These are phyloP conservation scores for Gobius niger DNA, from an alignment of 2,113 vertebrate species.

Conservation along the genomic window DNA sequence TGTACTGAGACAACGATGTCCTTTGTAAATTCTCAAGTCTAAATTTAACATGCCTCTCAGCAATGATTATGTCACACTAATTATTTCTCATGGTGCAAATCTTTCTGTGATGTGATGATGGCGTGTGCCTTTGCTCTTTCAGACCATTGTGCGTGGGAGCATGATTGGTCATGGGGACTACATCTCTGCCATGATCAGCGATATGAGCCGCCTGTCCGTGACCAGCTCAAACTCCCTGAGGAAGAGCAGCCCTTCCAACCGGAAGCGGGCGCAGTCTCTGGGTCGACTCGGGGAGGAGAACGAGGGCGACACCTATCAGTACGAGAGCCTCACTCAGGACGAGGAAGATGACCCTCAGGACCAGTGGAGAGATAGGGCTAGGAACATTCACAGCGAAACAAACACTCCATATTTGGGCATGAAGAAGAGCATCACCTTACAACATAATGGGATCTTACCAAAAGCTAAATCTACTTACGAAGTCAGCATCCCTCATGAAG, in stretches of 20 bases:
- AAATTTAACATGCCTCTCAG: conserved; percentile 65
- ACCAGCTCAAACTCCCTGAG: conserved; percentile 95
- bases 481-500: conserved; percentile 65
- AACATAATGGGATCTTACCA: conserved; percentile 85
- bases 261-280: conserved; percentile 90
- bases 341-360: conserved; percentile 78
- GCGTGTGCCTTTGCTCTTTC: conserved; percentile 43
- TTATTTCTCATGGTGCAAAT: conserved; percentile 49
- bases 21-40: conserved; percentile 57
- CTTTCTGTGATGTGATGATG: conserved; percentile 35
- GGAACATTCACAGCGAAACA: conserved; percentile 82
- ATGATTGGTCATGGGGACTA: conserved; percentile 89
- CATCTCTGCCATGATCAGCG: conserved; percentile 89
- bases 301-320: conserved; percentile 86
- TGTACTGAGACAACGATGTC: conserved; percentile 55
- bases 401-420: conserved; percentile 86
- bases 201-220: conserved; percentile 94
- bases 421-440: conserved; percentile 76
- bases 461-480: conserved; percentile 89
- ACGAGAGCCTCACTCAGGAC: conserved; percentile 82
- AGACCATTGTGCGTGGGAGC: conserved; percentile 96
- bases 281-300: conserved; percentile 89
- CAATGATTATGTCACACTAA: conserved; percentile 47
- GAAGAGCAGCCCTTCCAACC: conserved; percentile 85
- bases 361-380: conserved; percentile 81